phyloP scores from a whole-genome alignment of 2,113 vertebrate genomes.

The Corythoichthys haematopterus region DNA sequence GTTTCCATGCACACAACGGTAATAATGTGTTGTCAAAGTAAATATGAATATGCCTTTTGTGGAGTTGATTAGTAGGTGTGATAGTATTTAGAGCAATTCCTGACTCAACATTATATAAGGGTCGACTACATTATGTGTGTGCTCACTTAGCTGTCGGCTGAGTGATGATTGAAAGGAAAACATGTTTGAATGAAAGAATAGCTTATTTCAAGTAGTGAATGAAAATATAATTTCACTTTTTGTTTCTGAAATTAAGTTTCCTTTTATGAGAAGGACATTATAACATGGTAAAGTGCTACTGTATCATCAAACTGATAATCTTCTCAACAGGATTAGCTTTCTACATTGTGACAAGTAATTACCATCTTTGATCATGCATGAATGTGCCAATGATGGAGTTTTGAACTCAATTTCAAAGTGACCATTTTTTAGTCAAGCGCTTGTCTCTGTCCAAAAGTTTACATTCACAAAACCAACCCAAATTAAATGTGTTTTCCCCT shows the following conservation, averaged over 20 bases:
- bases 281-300: constrained; percentile 14
- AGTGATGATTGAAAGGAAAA: background rate
- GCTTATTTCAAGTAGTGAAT: constrained; percentile 4
- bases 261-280: background rate
- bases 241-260: background rate
- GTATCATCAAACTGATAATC: constrained; percentile 17
- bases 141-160: background rate
- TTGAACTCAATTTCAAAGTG: constrained; percentile 20
- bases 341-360: constrained; percentile 42
- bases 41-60: constrained; percentile 18
- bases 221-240: constrained; percentile 6
- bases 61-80: constrained; percentile 46
- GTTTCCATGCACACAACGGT: background rate
- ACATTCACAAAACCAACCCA: constrained; percentile 23
- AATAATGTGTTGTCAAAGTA: background rate
- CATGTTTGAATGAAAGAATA: constrained; percentile 4
- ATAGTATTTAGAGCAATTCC: constrained; percentile 34
- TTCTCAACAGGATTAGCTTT: constrained; percentile 17
- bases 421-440: constrained; percentile 1
- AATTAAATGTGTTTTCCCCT: constrained; percentile 6
- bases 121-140: constrained; percentile 6
- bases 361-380: constrained; percentile 24
- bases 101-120: constrained; percentile 28
- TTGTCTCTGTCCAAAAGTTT: constrained; percentile 14
- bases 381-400: constrained; percentile 27